Evolutionary conservation across 2,113 vertebrate species (phyloP).

Genomic region (Pungitius pungitius): DNA sequence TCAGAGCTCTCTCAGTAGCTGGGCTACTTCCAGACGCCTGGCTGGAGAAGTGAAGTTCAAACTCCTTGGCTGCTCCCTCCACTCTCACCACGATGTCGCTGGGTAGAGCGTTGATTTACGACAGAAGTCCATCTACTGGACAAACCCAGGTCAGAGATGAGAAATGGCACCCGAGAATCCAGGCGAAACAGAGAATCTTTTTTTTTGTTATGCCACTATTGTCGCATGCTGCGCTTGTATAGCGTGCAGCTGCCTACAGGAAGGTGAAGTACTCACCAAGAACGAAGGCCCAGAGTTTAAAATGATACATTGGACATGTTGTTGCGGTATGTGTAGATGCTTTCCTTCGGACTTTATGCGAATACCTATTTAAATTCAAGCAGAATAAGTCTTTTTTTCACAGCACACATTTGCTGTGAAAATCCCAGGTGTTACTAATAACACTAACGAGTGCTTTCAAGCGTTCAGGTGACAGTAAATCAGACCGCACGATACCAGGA

Average conservation of each 20-base stretch:
- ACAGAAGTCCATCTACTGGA: conserved; percentile 29
- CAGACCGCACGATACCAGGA: neutral
- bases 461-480: neutral
- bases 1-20: conserved; percentile 66
- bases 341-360: neutral
- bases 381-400: neutral
- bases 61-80: conserved; percentile 61
- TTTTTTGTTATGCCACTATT: conserved; percentile 18
- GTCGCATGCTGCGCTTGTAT: conserved; percentile 7
- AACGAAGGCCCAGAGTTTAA: neutral
- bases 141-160: conserved; percentile 29
- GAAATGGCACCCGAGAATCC: conserved; percentile 38
- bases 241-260: conserved; percentile 7
- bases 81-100: conserved; percentile 47
- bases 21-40: conserved; percentile 59
- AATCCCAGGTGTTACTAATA: neutral
- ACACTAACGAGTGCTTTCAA: neutral
- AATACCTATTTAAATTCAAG: neutral
- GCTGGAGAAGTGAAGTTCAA: conserved; percentile 64
- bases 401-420: neutral
- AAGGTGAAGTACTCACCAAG: conserved; percentile 3
- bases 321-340: neutral
- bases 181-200: conserved; percentile 29
- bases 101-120: conserved; percentile 55
- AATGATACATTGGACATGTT: neutral